These are phyloP conservation scores for Coilia nasus DNA, from an alignment of 2,797 vertebrate genomes.

Conservation along the genomic window DNA sequence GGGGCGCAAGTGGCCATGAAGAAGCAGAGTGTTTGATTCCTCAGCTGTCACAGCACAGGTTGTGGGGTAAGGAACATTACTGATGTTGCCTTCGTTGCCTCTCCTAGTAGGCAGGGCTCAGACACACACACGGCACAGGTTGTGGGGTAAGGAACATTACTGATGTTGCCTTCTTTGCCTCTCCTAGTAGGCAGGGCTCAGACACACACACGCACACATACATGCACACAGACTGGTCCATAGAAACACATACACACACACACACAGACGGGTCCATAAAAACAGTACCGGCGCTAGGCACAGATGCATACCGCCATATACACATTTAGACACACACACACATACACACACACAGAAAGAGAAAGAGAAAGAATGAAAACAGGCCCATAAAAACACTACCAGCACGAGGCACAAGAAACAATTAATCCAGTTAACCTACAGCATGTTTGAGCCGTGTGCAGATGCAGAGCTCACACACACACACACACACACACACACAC, in stretches of 20 bases:
- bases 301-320: no score
- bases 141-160: conserved; percentile 1
- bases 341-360: not conserved
- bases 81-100: conserved; percentile 10
- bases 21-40: conserved; percentile 15
- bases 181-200: not conserved
- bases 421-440: not conserved
- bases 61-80: conserved; percentile 14
- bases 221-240: not conserved
- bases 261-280: no score
- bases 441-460: not conserved
- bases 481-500: conserved; percentile 27
- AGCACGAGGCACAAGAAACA: not conserved
- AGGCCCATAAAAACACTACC: not conserved
- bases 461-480: not conserved
- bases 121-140: not conserved
- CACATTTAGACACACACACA: not conserved
- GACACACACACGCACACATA: not conserved
- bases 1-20: conserved; percentile 24
- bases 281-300: no score
- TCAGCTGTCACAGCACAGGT: conserved; percentile 24
- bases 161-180: not conserved
- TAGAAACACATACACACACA: not conserved
- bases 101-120: not conserved
- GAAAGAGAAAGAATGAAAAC: no score